Conservation (phyloP, 2,113 vertebrate genomes). For the Semnornis frantzii region DNA sequence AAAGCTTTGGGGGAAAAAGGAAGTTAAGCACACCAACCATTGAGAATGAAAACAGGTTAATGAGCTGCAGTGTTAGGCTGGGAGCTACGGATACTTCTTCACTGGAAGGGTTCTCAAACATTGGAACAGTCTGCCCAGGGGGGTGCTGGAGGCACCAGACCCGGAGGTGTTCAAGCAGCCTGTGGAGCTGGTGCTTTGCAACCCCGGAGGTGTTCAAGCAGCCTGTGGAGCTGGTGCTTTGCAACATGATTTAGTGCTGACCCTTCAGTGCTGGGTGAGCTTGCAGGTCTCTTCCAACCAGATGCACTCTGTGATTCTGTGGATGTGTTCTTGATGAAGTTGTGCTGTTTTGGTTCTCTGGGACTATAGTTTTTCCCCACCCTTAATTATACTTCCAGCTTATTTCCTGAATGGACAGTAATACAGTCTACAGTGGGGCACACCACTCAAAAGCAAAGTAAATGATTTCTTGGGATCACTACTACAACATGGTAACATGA, state of each 20-base stretch:
- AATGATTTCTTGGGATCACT: neutral
- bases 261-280: too few species aligned
- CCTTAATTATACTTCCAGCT: neutral
- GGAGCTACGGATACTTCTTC: too few species aligned
- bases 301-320: too few species aligned
- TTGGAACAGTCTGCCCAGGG: too few species aligned
- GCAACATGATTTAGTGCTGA: too few species aligned
- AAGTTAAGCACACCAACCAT: neutral
- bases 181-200: too few species aligned
- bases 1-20: neutral
- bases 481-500: neutral
- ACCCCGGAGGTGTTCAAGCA: too few species aligned
- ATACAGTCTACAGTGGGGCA: neutral
- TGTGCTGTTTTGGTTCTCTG: neutral
- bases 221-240: too few species aligned
- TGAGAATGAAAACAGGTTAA: neutral
- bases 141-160: too few species aligned
- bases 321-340: neutral
- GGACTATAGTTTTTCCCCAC: neutral
- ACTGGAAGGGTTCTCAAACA: too few species aligned
- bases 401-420: neutral
- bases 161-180: too few species aligned
- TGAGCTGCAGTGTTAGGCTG: neutral
- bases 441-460: neutral
- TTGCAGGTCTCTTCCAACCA: too few species aligned